Evolutionary conservation across 2,888 invertebrate species (phyloP).

Genomic region (Nasonovia ribisnigri): DNA sequence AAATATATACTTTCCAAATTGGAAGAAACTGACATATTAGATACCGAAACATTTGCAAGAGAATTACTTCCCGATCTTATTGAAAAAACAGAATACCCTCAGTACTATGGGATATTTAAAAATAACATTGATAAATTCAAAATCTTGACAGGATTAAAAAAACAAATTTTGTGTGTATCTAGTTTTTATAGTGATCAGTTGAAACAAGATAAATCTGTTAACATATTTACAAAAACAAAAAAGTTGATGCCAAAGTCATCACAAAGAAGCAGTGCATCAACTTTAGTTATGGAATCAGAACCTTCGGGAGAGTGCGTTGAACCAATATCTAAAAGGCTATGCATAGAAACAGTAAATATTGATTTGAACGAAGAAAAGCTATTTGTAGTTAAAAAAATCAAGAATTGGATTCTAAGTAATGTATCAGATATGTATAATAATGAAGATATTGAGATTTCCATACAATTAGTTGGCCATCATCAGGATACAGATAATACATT

Average conservation of each 20-base stretch:
- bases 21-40: neutral
- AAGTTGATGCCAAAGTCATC: neutral
- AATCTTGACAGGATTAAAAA: neutral
- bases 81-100: neutral
- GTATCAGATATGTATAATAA: neutral
- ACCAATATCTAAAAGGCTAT: neutral
- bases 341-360: conserved; percentile 8
- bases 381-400: neutral
- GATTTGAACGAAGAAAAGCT: neutral
- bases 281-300: neutral
- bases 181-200: neutral
- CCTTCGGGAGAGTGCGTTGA: neutral
- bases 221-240: neutral
- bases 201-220: neutral
- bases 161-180: neutral
- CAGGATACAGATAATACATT: neutral
- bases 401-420: conserved; percentile 13
- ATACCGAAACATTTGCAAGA: neutral
- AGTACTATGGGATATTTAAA: conserved; percentile 10
- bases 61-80: conserved; percentile 11
- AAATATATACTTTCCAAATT: neutral
- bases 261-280: neutral
- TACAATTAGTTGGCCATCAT: neutral
- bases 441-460: neutral
- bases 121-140: neutral